Base-by-base conservation (phyloP, 2,888 invertebrate genomes). In the Spialia ferax region DNA sequence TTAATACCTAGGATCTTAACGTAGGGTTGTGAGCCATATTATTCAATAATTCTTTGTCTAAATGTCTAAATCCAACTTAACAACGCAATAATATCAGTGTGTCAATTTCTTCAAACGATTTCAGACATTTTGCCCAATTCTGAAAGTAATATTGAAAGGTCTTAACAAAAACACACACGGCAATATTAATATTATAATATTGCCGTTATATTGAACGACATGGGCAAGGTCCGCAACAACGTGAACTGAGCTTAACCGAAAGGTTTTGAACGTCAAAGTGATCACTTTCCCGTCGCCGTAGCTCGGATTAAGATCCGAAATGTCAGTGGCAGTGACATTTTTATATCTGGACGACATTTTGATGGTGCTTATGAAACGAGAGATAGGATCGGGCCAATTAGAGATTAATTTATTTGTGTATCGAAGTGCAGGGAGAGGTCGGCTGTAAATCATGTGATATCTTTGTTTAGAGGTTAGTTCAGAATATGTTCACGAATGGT, bases 301-400 rank as follows among this genome's bases (percentile, higher is more conserved):
- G 35, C 64, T 63, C 84, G 89, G 92, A 90, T 93, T 93, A 91
- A 86, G 82, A 83, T 83, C 84, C 86, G 77, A 91, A 93, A 93
- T 93, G 93, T 91, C 93, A 91, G 79, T 83, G 84, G 84, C 86
- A 82, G 83, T 91, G 93, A 93, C 92, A 93, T 93, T 93, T 93
- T 93, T 93, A 92, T 91, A 84, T 81, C 84, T 78, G 85, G 76
- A 80, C 85, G 89, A 91, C 91, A 90, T 91, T 90, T 91, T 82
- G 87, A 84, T 82, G 84, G 82, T 81, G 74, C 79, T 82, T 87
- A 82, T 80, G 87, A 85, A 83, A 84, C 80, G 73, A 69, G 69
- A 78, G 92, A 91, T 92, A 88, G 75, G 79, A 91, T 90, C 92
- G 77, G 77, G 79, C 87, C 91, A 92, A 92, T 93, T 92, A 91